Conservation (phyloP, 2,888 invertebrate genomes). For the Diaperis boleti region DNA sequence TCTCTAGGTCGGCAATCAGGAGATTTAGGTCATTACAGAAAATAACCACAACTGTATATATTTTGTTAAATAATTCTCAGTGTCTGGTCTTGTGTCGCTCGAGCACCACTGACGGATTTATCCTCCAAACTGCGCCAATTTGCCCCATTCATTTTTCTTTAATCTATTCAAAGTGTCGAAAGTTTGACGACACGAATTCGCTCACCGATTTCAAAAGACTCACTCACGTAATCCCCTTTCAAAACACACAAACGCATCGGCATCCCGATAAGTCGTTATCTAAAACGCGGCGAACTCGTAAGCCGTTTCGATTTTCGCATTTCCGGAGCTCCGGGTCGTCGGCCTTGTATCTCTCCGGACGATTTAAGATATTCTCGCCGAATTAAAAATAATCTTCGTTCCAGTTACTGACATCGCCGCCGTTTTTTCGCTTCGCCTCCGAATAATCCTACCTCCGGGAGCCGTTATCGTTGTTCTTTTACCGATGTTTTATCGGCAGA, state of each 20-base stretch:
- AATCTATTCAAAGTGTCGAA: no score
- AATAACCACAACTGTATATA: no score
- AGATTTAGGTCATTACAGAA: no score
- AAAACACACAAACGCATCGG: not conserved
- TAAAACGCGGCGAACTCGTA: not conserved
- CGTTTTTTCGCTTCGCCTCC: not conserved
- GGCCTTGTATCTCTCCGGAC: not conserved
- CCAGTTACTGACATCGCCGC: not conserved
- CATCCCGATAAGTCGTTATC: not conserved
- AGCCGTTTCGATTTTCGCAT: not conserved
- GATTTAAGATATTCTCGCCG: not conserved
- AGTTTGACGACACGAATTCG: not conserved
- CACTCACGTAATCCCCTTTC: not conserved
- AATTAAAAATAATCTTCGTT: constrained; percentile 5
- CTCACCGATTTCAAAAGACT: not conserved
- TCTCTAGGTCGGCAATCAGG: no score
- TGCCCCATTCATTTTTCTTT: no score
- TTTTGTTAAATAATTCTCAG: no score
- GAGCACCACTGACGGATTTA: no score
- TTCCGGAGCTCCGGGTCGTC: not conserved
- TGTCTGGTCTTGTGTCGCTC: no score
- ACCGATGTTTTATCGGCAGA: constrained; percentile 16
- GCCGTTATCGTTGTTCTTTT: constrained; percentile 16
- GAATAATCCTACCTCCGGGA: constrained; percentile 15
- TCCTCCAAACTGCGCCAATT: no score